These are phyloP conservation scores for Cromileptes altivelis DNA, from an alignment of 2,113 vertebrate species.

Conservation along the genomic window DNA sequence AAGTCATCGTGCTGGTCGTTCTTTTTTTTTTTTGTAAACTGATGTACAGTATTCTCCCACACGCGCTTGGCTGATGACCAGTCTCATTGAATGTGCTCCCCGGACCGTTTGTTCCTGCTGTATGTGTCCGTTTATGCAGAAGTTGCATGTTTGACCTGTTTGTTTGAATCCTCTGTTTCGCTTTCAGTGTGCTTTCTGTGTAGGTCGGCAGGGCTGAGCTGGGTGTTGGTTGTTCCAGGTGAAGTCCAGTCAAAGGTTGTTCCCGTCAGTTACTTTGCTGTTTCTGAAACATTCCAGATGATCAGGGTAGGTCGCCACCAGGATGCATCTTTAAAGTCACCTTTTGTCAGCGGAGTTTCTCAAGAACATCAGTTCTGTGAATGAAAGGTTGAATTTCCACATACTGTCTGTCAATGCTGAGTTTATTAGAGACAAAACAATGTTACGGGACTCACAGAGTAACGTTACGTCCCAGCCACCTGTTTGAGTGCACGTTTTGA, in stretches of 20 bases:
- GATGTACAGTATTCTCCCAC: constrained; percentile 69
- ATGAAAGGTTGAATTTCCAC: not conserved
- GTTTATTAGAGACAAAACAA: constrained; percentile 20
- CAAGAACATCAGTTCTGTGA: not conserved
- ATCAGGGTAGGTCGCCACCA: constrained; percentile 5
- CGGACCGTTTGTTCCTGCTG: constrained; percentile 61
- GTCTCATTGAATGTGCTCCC: constrained; percentile 72
- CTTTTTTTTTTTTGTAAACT: constrained; percentile 60
- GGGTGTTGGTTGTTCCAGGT: constrained; percentile 26
- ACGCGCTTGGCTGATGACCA: constrained; percentile 54
- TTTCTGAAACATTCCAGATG: constrained; percentile 40
- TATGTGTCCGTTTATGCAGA: constrained; percentile 70
- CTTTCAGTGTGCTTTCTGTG: constrained; percentile 67
- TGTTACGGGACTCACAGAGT: not conserved
- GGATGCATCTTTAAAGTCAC: constrained; percentile 13
- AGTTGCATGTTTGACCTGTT: constrained; percentile 79
- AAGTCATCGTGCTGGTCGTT: constrained; percentile 53
- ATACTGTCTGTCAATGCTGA: not conserved
- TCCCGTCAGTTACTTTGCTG: constrained; percentile 5
- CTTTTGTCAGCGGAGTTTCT: constrained; percentile 13
- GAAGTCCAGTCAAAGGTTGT: constrained; percentile 39
- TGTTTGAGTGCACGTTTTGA: not conserved
- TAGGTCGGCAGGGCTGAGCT: constrained; percentile 28
- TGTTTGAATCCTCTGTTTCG: constrained; percentile 51
- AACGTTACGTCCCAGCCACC: not conserved